Conservation (phyloP, 2,113 vertebrate genomes). For the Perca fluviatilis region DNA sequence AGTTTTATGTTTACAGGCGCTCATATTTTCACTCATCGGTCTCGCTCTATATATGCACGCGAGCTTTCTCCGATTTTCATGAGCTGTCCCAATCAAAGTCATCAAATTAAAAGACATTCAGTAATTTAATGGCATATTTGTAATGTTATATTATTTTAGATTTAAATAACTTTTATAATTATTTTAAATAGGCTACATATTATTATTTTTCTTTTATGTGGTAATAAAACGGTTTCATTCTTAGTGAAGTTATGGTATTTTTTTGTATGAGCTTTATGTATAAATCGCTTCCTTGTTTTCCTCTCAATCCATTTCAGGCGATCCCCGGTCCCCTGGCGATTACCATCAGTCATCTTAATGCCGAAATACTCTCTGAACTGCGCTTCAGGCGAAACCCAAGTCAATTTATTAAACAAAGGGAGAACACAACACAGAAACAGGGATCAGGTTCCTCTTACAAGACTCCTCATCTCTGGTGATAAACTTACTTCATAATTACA, state of each 20-base stretch:
- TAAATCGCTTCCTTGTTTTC: slow-evolving; percentile 62
- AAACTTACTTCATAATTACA: slow-evolving; percentile 53
- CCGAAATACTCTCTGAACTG: slow-evolving; percentile 61
- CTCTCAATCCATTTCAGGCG: slow-evolving; percentile 62
- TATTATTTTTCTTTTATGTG: not conserved
- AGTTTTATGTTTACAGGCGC: slow-evolving; percentile 36
- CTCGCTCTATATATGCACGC: not conserved
- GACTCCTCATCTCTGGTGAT: slow-evolving; percentile 53
- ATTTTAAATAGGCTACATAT: not conserved
- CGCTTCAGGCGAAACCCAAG: slow-evolving; percentile 73
- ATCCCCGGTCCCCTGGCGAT: slow-evolving; percentile 62
- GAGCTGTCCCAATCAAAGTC: slow-evolving; percentile 9
- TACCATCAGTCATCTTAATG: slow-evolving; percentile 73
- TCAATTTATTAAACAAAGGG: slow-evolving; percentile 76
- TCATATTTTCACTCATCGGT: slow-evolving; percentile 35
- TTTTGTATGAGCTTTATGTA: not conserved
- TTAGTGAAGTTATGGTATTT: not conserved
- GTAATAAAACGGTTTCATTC: not conserved
- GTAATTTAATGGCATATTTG: not conserved
- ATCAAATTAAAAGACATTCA: not conserved
- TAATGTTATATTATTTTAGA: too few relatives aligned
- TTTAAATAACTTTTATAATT: not conserved
- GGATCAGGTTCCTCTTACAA: slow-evolving; percentile 67
- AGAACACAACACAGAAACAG: slow-evolving; percentile 72
- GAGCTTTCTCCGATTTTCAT: not conserved